A percentile compares a stretch with the other conserved stretches of the same genome.
phyloP scores from a whole-genome alignment of 2,888 invertebrate species.

The Acanthosoma haemorrhoidale region DNA sequence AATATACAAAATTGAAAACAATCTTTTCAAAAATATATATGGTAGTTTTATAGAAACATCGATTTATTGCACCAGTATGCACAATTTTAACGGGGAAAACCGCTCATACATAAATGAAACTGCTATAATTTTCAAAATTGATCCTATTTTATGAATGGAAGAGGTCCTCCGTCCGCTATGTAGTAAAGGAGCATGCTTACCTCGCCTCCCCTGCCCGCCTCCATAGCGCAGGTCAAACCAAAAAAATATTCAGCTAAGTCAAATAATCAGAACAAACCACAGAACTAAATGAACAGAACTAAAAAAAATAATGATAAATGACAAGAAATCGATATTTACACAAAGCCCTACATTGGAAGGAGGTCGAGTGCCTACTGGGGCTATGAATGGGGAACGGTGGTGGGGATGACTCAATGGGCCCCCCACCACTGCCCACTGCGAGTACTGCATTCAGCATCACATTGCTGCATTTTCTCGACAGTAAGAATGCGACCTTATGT shows the following conservation, averaged over 20 bases:
- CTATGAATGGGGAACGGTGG: neutral
- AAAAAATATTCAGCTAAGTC: too few species aligned
- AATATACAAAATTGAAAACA: too few species aligned
- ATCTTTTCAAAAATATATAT: too few species aligned
- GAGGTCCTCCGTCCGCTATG: too few species aligned
- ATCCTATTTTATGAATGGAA: neutral
- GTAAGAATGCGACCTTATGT: neutral
- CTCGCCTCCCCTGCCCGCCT: neutral
- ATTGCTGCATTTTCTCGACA: neutral
- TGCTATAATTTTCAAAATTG: too few species aligned
- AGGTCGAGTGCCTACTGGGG: conserved; percentile 13
- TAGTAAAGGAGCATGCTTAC: neutral
- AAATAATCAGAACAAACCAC: too few species aligned
- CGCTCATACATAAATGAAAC: too few species aligned
- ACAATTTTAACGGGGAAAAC: too few species aligned
- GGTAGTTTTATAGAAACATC: too few species aligned
- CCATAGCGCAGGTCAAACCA: neutral
- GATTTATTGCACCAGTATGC: too few species aligned
- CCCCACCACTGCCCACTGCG: neutral
- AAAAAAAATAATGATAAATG: conserved; percentile 1
- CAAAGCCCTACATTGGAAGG: conserved; percentile 4
- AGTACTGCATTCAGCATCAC: neutral
- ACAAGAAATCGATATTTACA: neutral
- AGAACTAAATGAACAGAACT: neutral
- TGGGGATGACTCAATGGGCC: conserved; percentile 11